Conservation (phyloP, 2,113 vertebrate species). For the Pelecanus crispus region DNA sequence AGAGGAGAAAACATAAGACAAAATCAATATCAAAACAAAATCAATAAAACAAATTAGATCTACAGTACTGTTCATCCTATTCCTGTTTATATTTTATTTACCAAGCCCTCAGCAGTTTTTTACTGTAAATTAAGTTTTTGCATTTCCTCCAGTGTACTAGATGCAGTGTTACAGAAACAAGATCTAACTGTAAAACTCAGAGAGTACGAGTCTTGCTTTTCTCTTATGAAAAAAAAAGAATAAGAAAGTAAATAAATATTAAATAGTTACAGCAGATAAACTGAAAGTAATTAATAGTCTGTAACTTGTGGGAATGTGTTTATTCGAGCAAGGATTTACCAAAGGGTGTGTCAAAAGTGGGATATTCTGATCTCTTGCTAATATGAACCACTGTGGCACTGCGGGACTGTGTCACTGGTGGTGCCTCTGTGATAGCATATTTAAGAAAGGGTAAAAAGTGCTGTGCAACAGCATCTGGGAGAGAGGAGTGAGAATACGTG, state of each 20-base stretch:
- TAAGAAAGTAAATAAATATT: background rate
- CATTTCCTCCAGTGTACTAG: background rate
- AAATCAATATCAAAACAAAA: constrained; percentile 19
- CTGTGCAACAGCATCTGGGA: background rate
- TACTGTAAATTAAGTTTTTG: background rate
- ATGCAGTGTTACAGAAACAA: background rate
- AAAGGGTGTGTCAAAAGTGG: background rate
- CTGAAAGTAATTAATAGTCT: background rate
- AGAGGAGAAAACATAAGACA: background rate
- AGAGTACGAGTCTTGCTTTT: background rate
- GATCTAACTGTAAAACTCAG: background rate
- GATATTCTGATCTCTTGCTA: background rate
- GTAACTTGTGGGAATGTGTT: background rate
- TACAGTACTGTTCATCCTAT: background rate
- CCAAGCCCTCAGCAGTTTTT: background rate
- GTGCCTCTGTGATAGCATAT: fast-evolving
- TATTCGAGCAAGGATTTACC: background rate
- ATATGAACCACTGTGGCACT: background rate
- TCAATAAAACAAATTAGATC: constrained; percentile 13
- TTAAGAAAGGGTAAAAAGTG: background rate
- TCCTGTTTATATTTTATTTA: constrained; percentile 1
- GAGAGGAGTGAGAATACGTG: background rate
- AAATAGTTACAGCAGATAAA: background rate
- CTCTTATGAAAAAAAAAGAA: background rate
- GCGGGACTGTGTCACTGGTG: no score